Percentiles rank a stretch among this genome's conserved stretches.
Conservation (phyloP, 2,113 vertebrate species). For the Cacatua alba region DNA sequence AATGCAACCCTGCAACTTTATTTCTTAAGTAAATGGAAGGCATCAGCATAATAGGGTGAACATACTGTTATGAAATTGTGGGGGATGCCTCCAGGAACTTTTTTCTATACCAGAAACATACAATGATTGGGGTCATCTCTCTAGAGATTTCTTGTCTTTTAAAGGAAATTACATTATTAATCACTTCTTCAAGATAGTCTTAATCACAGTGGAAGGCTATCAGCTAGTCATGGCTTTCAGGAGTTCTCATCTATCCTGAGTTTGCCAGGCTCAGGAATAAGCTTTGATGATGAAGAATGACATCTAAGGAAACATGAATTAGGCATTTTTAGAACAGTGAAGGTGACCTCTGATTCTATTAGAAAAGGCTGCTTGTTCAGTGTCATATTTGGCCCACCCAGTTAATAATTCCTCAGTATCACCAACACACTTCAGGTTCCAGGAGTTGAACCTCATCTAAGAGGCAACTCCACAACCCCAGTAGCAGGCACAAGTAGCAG, state of each 20-base stretch:
- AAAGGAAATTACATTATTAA: neutral
- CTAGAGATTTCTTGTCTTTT: neutral
- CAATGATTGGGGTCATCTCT: neutral
- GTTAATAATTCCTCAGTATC: neutral
- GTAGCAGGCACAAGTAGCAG: neutral
- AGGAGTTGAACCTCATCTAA: neutral
- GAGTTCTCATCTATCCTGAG: neutral
- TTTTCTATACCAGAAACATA: neutral
- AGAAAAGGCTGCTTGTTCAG: neutral
- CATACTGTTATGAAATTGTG: neutral
- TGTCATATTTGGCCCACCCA: neutral
- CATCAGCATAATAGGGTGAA: neutral
- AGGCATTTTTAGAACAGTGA: neutral
- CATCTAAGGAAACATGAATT: neutral
- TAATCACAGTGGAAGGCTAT: neutral
- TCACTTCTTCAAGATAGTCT: neutral
- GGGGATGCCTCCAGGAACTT: neutral
- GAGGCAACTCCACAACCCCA: neutral
- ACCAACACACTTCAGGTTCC: neutral
- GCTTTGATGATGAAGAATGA: neutral
- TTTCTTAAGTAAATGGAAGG: neutral
- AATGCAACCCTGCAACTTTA: neutral
- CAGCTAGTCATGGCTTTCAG: neutral
- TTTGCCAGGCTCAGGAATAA: neutral
- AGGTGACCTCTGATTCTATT: neutral